phyloP scores from a whole-genome alignment of 2,888 invertebrate species.

The Drosophila borborema region DNA sequence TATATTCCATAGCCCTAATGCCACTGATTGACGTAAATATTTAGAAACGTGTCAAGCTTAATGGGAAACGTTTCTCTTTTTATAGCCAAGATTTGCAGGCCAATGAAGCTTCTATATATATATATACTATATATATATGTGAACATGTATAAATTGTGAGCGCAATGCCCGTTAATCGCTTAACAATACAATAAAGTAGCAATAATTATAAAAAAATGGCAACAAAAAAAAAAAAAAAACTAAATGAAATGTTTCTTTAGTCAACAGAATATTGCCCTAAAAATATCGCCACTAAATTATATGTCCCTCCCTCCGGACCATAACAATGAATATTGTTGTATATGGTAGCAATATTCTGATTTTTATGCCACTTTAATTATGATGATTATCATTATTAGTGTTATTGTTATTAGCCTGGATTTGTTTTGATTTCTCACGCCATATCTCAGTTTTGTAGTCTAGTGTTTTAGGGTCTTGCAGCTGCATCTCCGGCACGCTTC shows the following conservation, averaged over 20 bases:
- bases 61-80: slow-evolving; percentile 59
- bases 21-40: slow-evolving; percentile 36
- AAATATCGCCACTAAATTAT: slow-evolving; percentile 24
- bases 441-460: slow-evolving; percentile 21
- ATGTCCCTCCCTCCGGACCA: slow-evolving; percentile 33
- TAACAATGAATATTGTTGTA: slow-evolving; percentile 70
- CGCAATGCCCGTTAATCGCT: slow-evolving; percentile 74
- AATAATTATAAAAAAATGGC: slow-evolving; percentile 82
- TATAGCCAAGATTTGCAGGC: slow-evolving; percentile 76
- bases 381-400: slow-evolving; percentile 48
- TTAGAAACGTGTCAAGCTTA: slow-evolving; percentile 56
- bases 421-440: slow-evolving; percentile 28
- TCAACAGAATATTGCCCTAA: slow-evolving; percentile 29
- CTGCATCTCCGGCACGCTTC: slow-evolving; percentile 33
- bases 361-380: slow-evolving; percentile 72
- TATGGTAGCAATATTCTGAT: slow-evolving; percentile 76
- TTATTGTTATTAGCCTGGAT: slow-evolving; percentile 49
- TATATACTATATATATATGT: slow-evolving; percentile 15
- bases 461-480: slow-evolving; percentile 16
- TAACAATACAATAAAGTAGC: slow-evolving; percentile 84
- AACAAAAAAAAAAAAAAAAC: slow-evolving; percentile 52
- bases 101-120: slow-evolving; percentile 25
- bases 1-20: slow-evolving; percentile 27
- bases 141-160: slow-evolving; percentile 40
- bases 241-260: slow-evolving; percentile 71